Evolutionary conservation across 2,888 invertebrate genomes (phyloP).

Genomic region (Ectobius pallidus): DNA sequence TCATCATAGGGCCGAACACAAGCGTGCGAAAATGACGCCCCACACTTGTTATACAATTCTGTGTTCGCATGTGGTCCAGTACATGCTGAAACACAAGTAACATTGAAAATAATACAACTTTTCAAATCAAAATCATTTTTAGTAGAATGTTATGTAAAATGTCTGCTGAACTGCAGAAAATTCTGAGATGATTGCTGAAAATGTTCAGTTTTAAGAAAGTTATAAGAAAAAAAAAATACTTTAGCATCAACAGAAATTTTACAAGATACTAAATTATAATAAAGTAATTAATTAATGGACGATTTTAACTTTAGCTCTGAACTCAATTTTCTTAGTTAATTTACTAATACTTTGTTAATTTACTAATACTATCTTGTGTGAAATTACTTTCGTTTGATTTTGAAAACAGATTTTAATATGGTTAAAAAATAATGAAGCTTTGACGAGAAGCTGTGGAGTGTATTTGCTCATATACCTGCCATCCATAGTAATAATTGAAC

Average conservation of each 20-base stretch:
- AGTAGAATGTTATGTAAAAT: neutral
- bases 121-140: neutral
- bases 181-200: no score
- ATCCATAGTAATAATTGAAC: slow-evolving; percentile 82
- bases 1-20: slow-evolving; percentile 73
- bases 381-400: no score
- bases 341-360: neutral
- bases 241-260: no score
- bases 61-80: slow-evolving; percentile 75
- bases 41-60: slow-evolving; percentile 70
- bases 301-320: neutral
- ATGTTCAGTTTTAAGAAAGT: no score
- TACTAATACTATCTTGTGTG: neutral
- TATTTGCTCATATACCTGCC: no score
- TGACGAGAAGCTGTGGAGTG: no score
- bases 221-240: neutral
- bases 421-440: no score
- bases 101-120: neutral
- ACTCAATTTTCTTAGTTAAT: no score
- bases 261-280: neutral
- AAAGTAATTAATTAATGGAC: neutral
- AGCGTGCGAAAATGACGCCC: slow-evolving; percentile 70
- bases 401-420: no score
- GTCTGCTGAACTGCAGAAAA: neutral
- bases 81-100: slow-evolving; percentile 59